Conservation (phyloP, 1,140 invertebrate genomes). For the Mya arenaria region DNA sequence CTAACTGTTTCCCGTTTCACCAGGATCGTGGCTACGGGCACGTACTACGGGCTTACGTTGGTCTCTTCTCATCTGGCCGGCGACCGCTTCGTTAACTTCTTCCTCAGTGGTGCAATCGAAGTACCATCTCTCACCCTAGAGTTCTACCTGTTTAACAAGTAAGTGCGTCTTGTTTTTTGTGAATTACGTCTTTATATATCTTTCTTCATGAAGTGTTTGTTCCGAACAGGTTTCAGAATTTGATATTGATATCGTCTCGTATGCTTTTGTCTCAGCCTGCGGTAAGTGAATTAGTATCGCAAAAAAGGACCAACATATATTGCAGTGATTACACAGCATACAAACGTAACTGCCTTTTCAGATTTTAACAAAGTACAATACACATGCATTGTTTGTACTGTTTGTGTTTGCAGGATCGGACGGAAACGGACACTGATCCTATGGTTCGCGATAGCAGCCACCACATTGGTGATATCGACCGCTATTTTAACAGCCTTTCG, state of each 20-base stretch:
- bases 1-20: no score
- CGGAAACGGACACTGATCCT: constrained; percentile 54
- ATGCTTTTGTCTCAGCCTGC: no score
- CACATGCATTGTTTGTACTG: background rate
- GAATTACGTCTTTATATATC: no score
- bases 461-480: constrained; percentile 53
- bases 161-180: no score
- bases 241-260: no score
- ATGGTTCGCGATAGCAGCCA: constrained; percentile 44
- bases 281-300: no score
- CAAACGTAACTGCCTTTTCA: no score
- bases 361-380: no score
- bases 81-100: constrained; percentile 72
- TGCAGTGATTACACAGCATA: no score
- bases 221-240: no score
- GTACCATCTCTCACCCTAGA: constrained; percentile 87
- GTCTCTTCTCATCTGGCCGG: constrained; percentile 60
- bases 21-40: constrained; percentile 59
- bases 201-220: no score
- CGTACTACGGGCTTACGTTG: constrained; percentile 82
- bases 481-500: constrained; percentile 46
- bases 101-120: constrained; percentile 86
- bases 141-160: constrained; percentile 36
- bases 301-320: no score
- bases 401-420: constrained; percentile 54